These are phyloP conservation scores for Nymphalis urticae DNA, from an alignment of 2,888 invertebrate species.

Conservation along the genomic window DNA sequence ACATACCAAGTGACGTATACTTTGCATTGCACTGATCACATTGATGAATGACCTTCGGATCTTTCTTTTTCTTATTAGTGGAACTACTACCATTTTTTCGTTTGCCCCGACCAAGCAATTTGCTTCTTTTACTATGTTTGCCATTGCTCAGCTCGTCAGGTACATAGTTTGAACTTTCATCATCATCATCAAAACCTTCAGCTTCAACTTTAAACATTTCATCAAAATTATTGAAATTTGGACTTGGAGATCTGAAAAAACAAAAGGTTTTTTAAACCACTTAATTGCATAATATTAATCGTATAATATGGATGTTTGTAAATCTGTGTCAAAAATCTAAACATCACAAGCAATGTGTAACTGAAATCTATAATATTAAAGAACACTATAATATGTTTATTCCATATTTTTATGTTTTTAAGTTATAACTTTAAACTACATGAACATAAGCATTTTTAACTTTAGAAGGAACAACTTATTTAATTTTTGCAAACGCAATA, in stretches of 20 bases:
- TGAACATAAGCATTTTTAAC: too few species aligned
- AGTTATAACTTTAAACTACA: too few species aligned
- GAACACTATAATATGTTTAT: too few species aligned
- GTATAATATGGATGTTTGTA: too few species aligned
- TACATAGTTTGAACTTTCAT: conserved; percentile 50
- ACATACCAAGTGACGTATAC: conserved; percentile 64
- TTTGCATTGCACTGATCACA: conserved; percentile 71
- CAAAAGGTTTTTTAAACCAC: background rate
- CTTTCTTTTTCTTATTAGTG: conserved; percentile 39
- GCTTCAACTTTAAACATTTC: conserved; percentile 47
- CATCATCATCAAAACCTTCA: conserved; percentile 56
- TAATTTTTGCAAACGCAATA: too few species aligned
- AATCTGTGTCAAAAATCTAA: background rate
- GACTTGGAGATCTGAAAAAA: conserved; percentile 38
- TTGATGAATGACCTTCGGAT: conserved; percentile 57
- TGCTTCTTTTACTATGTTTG: conserved; percentile 37
- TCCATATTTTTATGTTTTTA: too few species aligned
- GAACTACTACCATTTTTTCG: conserved; percentile 27
- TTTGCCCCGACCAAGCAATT: conserved; percentile 10
- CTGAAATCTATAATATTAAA: background rate
- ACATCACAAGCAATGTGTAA: background rate
- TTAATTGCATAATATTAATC: background rate
- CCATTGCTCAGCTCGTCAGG: conserved; percentile 46
- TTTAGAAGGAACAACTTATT: too few species aligned
- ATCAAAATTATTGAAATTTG: conserved; percentile 36